Conservation (phyloP, 2,888 invertebrate species). For the Drosophila histrio region DNA sequence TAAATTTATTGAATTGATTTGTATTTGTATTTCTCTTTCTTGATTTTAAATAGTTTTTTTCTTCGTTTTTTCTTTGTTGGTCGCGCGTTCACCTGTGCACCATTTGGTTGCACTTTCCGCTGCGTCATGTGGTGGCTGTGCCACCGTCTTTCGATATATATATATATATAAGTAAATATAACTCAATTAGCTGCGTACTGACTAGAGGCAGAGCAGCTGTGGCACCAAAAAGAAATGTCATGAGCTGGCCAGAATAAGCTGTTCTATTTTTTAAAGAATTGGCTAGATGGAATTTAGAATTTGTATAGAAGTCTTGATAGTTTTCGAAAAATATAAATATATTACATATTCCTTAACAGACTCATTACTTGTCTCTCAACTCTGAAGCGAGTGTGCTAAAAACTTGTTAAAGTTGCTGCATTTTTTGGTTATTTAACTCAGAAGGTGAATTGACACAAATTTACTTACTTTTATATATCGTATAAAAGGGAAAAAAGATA, state of each 20-base stretch:
- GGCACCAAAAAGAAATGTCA: slow-evolving; percentile 27
- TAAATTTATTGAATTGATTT: slow-evolving; percentile 73
- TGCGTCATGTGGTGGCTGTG: slow-evolving; percentile 62
- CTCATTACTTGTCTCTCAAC: too few species aligned
- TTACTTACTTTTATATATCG: too few species aligned
- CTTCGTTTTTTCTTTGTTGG: neutral
- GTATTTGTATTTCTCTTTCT: slow-evolving; percentile 54
- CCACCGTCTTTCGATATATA: slow-evolving; percentile 23
- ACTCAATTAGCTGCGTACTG: slow-evolving; percentile 68
- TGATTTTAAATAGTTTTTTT: slow-evolving; percentile 33
- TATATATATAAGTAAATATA: slow-evolving; percentile 39
- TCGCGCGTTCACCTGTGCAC: slow-evolving; percentile 46
- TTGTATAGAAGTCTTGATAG: too few species aligned
- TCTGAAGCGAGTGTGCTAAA: too few species aligned
- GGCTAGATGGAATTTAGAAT: too few species aligned
- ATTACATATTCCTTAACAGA: too few species aligned
- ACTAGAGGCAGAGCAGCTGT: slow-evolving; percentile 15
- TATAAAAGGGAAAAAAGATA: too few species aligned
- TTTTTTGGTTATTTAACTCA: too few species aligned
- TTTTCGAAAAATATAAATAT: too few species aligned
- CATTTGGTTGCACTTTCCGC: slow-evolving; percentile 46
- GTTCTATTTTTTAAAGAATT: too few species aligned
- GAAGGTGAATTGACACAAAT: too few species aligned
- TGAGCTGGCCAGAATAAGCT: slow-evolving; percentile 16
- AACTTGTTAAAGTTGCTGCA: too few species aligned